Evolutionary conservation across 2,888 invertebrate genomes (phyloP), one percentile per base, ranked within the genome.

Genomic region (Silvanus unidentatus): DNA sequence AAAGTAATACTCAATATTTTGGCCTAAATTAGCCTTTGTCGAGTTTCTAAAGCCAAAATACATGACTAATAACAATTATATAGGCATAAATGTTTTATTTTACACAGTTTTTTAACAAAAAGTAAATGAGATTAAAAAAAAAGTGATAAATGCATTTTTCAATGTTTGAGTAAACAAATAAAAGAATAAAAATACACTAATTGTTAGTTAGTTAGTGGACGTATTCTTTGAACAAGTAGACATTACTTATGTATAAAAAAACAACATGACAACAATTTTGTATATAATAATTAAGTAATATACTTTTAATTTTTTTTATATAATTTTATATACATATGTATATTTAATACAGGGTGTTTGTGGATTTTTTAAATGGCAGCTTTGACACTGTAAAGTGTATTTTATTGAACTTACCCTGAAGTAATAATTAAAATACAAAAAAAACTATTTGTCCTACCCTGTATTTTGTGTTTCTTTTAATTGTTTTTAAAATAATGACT

Each of bases 271-370:
- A 47, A 47, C 30, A 34, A 39, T 42, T 59, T 51, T 57, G 58
- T 57, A 62, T 52, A 60, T 55, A 57, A 53, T 57, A 59, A 52
- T 56, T 54, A 61, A 53, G 59, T 55, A 57, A 46, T 56, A 57
- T 59, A 22, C 8, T 58, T 54, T 59, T 62, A 59, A 57, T 57
- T 58, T 59, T 61, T 63, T 62, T 61, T 58, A 58, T 59, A 62
- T 63, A 51, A 58, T 60, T 60, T 63, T 63, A 59, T 63, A 63
- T 57, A 50, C 60, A n/a, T 61, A 54, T n/a, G n/a, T 54, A 55
- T 59, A 59, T 61, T 59, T 57, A 53, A 58, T 60, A 63, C 63
- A 63, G 63, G 63, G 63, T 63, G 59, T 56, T 49, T 22, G 53
- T 54, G 53, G 3, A 22, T 55, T 52, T 46, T 40, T 40, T 39